These are phyloP conservation scores for Tubulanus polymorphus DNA, from an alignment of 2,888 invertebrate species.

Conservation along the genomic window DNA sequence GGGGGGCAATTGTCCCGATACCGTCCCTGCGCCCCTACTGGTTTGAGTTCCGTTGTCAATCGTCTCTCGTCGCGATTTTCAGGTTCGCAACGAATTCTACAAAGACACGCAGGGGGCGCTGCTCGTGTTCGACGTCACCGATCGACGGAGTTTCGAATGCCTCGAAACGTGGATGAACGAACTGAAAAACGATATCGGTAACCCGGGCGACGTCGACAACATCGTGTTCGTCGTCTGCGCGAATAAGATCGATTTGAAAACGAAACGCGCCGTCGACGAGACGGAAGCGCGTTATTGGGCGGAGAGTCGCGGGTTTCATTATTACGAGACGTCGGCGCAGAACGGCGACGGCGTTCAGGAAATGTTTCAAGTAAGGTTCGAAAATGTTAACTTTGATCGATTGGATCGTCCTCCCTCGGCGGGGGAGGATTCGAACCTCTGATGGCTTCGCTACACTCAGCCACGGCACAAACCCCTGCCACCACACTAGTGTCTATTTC, in stretches of 20 bases:
- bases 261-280: slow-evolving; percentile 45
- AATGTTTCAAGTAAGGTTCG: slow-evolving; percentile 46
- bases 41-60: not conserved
- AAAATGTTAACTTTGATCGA: no score
- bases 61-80: not conserved
- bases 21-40: not conserved
- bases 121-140: slow-evolving; percentile 53
- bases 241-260: slow-evolving; percentile 52
- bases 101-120: slow-evolving; percentile 54
- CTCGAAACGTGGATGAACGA: slow-evolving; percentile 53
- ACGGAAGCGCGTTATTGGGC: slow-evolving; percentile 50
- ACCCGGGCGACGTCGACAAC: slow-evolving; percentile 42
- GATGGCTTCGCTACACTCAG: no score
- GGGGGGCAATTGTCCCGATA: not conserved
- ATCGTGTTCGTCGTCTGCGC: slow-evolving; percentile 51
- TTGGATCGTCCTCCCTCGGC: no score
- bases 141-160: slow-evolving; percentile 50
- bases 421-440: no score
- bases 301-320: slow-evolving; percentile 46
- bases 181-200: slow-evolving; percentile 48
- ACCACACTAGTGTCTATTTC: no score
- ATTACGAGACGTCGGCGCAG: slow-evolving; percentile 53
- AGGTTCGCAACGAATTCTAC: slow-evolving; percentile 55
- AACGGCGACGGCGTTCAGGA: slow-evolving; percentile 50
- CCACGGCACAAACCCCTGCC: no score